Evolutionary conservation across 2,113 vertebrate genomes (phyloP).

Genomic region (Neoarius graeffei): DNA sequence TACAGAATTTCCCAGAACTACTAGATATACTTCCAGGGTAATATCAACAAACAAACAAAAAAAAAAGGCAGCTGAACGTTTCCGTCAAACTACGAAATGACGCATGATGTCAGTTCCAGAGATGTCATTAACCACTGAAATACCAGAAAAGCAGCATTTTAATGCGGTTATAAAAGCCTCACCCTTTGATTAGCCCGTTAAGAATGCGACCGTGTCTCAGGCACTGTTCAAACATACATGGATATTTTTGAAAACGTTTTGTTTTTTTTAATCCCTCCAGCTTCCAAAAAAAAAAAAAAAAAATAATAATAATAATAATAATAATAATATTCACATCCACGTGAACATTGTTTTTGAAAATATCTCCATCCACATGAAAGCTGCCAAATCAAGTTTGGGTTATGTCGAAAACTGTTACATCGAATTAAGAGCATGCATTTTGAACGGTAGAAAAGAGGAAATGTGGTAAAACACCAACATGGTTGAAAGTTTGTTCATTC

Average conservation of each 20-base stretch:
- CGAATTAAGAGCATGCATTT: neutral
- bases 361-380: neutral
- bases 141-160: conserved; percentile 12
- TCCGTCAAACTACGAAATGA: neutral
- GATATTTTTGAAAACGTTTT: neutral
- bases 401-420: neutral
- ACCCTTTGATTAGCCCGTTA: neutral
- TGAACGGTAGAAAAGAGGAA: neutral
- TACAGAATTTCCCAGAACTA: neutral
- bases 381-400: too few relatives aligned
- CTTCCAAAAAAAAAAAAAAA: neutral
- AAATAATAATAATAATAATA: too few relatives aligned
- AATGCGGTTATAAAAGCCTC: conserved; percentile 6
- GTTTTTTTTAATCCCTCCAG: neutral
- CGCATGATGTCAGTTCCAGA: neutral
- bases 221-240: neutral
- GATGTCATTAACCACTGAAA: neutral
- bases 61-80: neutral
- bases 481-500: neutral
- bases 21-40: neutral
- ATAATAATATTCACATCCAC: neutral
- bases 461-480: neutral
- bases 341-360: neutral
- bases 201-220: neutral
- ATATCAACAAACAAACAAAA: neutral